phyloP scores from a whole-genome alignment of 1,140 invertebrate species.

The Drosophila miranda region DNA sequence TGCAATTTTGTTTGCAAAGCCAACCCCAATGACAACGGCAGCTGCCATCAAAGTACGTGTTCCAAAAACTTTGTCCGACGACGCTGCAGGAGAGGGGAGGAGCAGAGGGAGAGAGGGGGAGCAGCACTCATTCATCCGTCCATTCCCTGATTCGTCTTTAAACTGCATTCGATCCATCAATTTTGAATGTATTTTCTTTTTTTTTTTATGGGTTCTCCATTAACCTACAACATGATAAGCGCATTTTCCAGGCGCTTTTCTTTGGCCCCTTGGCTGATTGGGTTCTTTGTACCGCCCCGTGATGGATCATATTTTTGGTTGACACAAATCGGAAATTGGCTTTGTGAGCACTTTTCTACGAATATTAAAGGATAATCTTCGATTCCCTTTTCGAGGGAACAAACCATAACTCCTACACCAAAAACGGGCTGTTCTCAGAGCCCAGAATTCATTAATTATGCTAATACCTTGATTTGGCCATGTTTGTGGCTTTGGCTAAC shows the following conservation, averaged over 20 bases:
- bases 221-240: constrained; percentile 46
- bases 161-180: constrained; percentile 40
- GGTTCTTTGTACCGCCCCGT: constrained; percentile 23
- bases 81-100: constrained; percentile 2
- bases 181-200: constrained; percentile 1
- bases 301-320: constrained; percentile 74
- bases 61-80: constrained; percentile 38
- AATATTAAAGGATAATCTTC: too few relatives aligned
- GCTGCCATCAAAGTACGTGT: constrained; percentile 65
- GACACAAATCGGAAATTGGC: constrained; percentile 71
- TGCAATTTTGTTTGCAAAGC: constrained; percentile 50
- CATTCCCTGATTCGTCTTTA: constrained; percentile 6
- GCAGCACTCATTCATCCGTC: too few relatives aligned
- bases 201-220: constrained; percentile 36
- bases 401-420: not conserved
- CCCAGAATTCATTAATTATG: constrained; percentile 61
- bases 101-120: too few relatives aligned
- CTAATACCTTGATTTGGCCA: constrained; percentile 59
- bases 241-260: constrained; percentile 23
- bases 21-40: constrained; percentile 24
- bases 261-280: constrained; percentile 5
- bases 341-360: too few relatives aligned
- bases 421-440: too few relatives aligned
- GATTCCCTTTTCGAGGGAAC: too few relatives aligned
- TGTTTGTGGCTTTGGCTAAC: constrained; percentile 33